phyloP scores from a whole-genome alignment of 2,888 invertebrate species.

The Brassicogethes aeneus region DNA sequence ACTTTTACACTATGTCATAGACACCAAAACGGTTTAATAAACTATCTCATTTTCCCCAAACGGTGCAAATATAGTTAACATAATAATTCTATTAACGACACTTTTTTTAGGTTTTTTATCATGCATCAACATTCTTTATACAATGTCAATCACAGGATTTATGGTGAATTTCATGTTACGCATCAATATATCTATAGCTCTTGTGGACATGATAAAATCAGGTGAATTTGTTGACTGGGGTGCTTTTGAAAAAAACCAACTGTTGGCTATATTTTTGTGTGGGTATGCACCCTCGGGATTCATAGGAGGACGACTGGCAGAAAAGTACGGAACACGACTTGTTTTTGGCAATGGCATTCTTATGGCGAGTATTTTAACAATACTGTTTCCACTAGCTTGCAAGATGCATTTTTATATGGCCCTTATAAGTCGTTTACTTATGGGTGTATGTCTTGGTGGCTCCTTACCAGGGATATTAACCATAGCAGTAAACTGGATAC shows the following conservation, averaged over 20 bases:
- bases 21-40: no score
- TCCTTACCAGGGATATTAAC: neutral
- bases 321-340: neutral
- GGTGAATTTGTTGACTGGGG: constrained; percentile 2
- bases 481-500: constrained; percentile 6
- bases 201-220: constrained; percentile 5
- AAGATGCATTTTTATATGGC: neutral
- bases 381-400: neutral
- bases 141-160: constrained; percentile 39
- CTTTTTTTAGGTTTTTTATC: constrained; percentile 44
- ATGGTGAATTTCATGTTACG: constrained; percentile 9
- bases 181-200: constrained; percentile 8
- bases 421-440: neutral
- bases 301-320: neutral
- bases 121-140: constrained; percentile 37
- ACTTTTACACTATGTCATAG: no score
- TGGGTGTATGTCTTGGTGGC: neutral
- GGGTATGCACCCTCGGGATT: neutral
- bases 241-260: constrained; percentile 6
- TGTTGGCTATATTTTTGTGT: constrained; percentile 2
- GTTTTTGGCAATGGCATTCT: neutral
- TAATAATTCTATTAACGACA: no score
- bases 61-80: no score
- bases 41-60: no score
- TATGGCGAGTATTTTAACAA: neutral